Evolutionary conservation across 2,888 invertebrate genomes (phyloP).

Genomic region (Erebia palarica): DNA sequence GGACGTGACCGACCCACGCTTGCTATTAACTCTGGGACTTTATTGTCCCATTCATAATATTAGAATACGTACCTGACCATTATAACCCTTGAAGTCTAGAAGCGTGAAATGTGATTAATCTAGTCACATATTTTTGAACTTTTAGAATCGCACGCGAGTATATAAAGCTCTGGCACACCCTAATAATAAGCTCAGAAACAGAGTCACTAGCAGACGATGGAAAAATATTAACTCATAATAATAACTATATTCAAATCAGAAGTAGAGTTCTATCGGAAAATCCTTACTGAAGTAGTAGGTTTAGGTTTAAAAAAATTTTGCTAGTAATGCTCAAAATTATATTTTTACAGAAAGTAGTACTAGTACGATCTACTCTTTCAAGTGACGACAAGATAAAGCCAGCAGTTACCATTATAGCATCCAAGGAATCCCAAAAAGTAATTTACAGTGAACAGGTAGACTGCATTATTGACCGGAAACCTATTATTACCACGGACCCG

Average conservation of each 20-base stretch:
- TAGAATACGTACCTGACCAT: slow-evolving; percentile 61
- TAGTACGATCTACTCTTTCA: neutral
- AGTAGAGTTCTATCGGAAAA: no score
- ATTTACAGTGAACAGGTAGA: slow-evolving; percentile 41
- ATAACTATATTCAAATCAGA: no score
- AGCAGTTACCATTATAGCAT: slow-evolving; percentile 25
- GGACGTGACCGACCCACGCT: slow-evolving; percentile 63
- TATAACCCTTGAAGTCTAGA: slow-evolving; percentile 35
- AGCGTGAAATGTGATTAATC: neutral
- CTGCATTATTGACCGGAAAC: slow-evolving; percentile 41
- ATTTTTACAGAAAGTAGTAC: no score
- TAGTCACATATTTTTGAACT: no score
- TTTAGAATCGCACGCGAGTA: no score
- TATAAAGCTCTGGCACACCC: no score
- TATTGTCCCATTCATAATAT: slow-evolving; percentile 73
- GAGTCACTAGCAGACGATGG: no score
- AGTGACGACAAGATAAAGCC: neutral
- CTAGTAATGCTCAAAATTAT: no score
- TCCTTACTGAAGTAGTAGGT: no score
- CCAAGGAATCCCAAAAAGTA: slow-evolving; percentile 37
- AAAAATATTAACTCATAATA: no score
- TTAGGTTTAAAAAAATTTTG: no score
- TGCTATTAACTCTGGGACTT: slow-evolving; percentile 68
- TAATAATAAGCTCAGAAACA: no score
- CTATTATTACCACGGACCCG: slow-evolving; percentile 69